These are phyloP conservation scores for Philereme transversata DNA, from an alignment of 2,888 invertebrate species.

Conservation along the genomic window DNA sequence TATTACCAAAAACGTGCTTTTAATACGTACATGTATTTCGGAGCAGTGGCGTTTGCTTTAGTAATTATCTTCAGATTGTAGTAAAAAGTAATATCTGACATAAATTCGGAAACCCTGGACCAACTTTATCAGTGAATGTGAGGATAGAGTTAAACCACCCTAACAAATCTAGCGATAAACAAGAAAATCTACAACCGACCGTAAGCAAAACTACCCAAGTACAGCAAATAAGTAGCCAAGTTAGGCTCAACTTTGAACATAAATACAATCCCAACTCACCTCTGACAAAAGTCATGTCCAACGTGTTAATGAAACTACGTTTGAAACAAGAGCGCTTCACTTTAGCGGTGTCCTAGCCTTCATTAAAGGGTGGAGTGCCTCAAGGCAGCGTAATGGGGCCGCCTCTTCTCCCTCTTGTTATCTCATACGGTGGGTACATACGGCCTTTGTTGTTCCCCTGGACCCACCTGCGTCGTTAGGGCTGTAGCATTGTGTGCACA, in stretches of 20 bases:
- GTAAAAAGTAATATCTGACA: neutral
- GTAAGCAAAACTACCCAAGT: constrained; percentile 13
- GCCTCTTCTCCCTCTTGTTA: constrained; percentile 69
- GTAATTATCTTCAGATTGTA: too few relatives aligned
- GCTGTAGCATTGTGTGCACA: constrained; percentile 65
- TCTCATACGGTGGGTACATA: constrained; percentile 48
- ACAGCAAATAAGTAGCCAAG: constrained; percentile 20
- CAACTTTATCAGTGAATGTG: constrained; percentile 1
- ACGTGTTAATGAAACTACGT: constrained; percentile 52
- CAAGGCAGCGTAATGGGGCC: constrained; percentile 73
- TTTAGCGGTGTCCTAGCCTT: constrained; percentile 58
- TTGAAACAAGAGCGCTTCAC: constrained; percentile 55
- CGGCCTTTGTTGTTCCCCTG: constrained; percentile 58
- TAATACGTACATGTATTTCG: too few relatives aligned
- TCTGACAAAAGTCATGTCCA: constrained; percentile 44
- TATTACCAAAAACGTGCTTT: too few relatives aligned
- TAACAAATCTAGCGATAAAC: constrained; percentile 10
- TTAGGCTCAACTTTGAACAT: constrained; percentile 24
- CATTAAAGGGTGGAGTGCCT: constrained; percentile 58
- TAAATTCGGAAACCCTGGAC: neutral
- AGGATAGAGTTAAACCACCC: neutral
- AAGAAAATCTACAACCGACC: constrained; percentile 7
- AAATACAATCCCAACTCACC: constrained; percentile 22
- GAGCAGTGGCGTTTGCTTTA: too few relatives aligned
- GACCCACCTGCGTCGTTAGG: constrained; percentile 37